Evolutionary conservation across 1,140 invertebrate genomes (phyloP).

Genomic region (Meloidogyne floridensis): DNA sequence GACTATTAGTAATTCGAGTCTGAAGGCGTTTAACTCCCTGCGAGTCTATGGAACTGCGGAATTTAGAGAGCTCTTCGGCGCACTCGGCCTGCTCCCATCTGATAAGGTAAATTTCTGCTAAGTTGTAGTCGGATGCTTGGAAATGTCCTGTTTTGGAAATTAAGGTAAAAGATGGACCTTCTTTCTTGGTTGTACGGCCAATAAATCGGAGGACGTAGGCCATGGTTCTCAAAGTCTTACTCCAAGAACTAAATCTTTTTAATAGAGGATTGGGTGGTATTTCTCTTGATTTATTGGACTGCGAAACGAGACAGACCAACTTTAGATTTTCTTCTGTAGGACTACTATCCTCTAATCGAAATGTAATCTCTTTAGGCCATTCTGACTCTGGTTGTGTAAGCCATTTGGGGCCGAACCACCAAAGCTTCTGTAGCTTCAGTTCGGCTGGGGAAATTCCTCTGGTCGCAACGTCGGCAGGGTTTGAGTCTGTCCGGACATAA

Average conservation of each 20-base stretch:
- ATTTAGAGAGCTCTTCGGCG: no score
- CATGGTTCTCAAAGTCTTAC: background rate
- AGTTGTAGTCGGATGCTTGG: background rate
- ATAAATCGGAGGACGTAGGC: background rate
- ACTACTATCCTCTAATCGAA: background rate
- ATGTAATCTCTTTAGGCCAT: background rate
- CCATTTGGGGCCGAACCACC: no score
- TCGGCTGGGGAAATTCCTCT: no score
- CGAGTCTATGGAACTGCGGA: no score
- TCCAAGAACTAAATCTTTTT: background rate
- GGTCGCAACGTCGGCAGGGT: slow-evolving; percentile 37
- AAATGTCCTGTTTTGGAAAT: background rate
- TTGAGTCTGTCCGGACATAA: slow-evolving; percentile 34
- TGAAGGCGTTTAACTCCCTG: no score
- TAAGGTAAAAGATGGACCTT: background rate
- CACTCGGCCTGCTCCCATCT: background rate
- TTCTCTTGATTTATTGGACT: background rate
- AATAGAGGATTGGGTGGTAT: background rate
- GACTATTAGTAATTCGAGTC: no score
- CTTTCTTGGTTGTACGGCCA: no score
- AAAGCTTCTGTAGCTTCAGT: no score
- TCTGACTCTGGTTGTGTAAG: no score
- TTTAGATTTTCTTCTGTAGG: background rate
- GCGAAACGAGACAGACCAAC: background rate
- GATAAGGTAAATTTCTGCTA: slow-evolving; percentile 2